Percentiles rank a stretch among this genome's conserved stretches.
Conservation (phyloP, 2,113 vertebrate genomes). For the Nyctibius bracteatus region DNA sequence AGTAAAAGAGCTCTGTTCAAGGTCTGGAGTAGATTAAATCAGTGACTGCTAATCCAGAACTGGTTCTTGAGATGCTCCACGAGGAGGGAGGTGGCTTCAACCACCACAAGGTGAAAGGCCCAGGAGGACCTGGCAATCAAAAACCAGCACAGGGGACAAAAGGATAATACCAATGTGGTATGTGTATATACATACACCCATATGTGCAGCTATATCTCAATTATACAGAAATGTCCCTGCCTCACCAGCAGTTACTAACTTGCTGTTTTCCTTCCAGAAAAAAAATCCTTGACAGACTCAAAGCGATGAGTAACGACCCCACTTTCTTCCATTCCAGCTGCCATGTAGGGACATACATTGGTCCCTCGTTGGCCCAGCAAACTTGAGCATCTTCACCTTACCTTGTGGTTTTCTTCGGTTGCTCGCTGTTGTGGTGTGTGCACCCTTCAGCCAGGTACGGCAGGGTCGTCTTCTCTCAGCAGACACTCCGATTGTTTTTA, state of each 20-base stretch:
- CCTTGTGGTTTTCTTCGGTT: background rate
- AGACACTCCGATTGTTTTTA: background rate
- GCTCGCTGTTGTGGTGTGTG: background rate
- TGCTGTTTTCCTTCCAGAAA: slow-evolving; percentile 4
- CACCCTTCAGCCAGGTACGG: background rate
- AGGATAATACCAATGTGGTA: background rate
- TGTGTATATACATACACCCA: background rate
- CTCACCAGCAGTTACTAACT: background rate
- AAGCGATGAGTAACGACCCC: background rate
- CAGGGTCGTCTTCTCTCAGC: background rate
- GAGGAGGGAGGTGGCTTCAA: background rate
- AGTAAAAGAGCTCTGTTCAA: background rate
- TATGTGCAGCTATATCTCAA: background rate
- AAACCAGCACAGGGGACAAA: background rate
- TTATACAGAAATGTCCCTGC: background rate
- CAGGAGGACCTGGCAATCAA: background rate
- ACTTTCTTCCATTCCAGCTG: slow-evolving; percentile 7
- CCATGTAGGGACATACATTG: fast-evolving
- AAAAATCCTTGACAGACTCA: slow-evolving; percentile 24
- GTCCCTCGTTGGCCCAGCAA: background rate
- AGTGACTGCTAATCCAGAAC: background rate
- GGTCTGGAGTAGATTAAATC: background rate
- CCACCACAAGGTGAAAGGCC: background rate
- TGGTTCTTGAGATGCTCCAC: background rate
- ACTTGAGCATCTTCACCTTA: background rate